Percentiles rank a stretch among this genome's conserved stretches.
phyloP scores from a whole-genome alignment of 2,113 vertebrate species.

The Heterocephalus glaber region DNA sequence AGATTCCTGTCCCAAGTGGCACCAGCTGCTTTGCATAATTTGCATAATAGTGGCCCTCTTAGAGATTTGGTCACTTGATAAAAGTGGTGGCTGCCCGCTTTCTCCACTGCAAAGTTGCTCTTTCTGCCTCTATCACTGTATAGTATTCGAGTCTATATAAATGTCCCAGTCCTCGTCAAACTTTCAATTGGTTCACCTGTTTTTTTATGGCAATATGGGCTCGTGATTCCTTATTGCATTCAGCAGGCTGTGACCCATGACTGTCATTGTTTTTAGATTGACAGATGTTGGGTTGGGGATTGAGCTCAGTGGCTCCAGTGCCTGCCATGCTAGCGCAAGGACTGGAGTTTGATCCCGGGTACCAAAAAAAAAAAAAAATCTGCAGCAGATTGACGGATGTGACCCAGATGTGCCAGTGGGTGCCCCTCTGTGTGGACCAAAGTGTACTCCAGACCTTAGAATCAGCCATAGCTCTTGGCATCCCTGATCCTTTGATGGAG shows the following conservation, averaged over 20 bases:
- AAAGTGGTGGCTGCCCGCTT: background rate
- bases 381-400: background rate
- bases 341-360: too few relatives aligned
- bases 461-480: background rate
- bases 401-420: background rate
- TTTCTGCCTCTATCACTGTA: background rate
- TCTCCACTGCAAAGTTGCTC: background rate
- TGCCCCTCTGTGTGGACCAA: background rate
- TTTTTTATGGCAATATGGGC: background rate
- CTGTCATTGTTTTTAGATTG: background rate
- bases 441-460: background rate
- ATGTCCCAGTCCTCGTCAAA: background rate
- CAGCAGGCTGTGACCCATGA: background rate
- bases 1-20: background rate
- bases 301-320: too few relatives aligned
- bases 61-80: background rate
- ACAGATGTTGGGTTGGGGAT: too few relatives aligned
- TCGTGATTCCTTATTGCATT: fast-evolving
- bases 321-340: too few relatives aligned
- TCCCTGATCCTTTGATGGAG: background rate
- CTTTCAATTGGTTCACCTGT: background rate
- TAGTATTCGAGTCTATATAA: background rate
- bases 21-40: background rate
- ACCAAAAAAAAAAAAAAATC: too few relatives aligned
- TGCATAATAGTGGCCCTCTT: background rate